Evolutionary conservation across 2,888 invertebrate species (phyloP).

Genomic region (Lottia scabra): DNA sequence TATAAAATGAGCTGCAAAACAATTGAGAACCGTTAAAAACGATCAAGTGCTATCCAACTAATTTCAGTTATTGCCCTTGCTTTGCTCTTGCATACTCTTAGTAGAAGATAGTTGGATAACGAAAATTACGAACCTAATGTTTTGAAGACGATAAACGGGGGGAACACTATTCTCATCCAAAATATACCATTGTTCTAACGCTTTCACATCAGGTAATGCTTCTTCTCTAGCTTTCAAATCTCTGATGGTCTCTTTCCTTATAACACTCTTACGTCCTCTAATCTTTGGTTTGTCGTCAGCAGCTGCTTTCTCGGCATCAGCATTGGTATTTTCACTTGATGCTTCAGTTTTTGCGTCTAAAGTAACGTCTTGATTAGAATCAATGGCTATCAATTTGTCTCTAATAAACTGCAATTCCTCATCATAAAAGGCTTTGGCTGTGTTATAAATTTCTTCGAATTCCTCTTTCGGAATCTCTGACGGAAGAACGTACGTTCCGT

Average conservation of each 20-base stretch:
- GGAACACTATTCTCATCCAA: constrained; percentile 65
- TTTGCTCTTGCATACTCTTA: too few species aligned
- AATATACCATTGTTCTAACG: constrained; percentile 68
- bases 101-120: too few species aligned
- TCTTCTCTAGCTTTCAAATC: constrained; percentile 44
- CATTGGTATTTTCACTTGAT: not conserved
- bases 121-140: constrained; percentile 55
- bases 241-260: constrained; percentile 32
- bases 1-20: constrained; percentile 44
- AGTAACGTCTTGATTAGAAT: constrained; percentile 24
- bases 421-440: constrained; percentile 28
- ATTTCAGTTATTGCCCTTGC: too few species aligned
- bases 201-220: constrained; percentile 59
- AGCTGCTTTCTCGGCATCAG: not conserved
- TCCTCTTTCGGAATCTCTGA: constrained; percentile 66
- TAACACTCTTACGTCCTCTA: constrained; percentile 2
- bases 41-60: too few species aligned
- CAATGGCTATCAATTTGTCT: constrained; percentile 35
- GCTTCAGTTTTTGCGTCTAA: constrained; percentile 11
- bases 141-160: constrained; percentile 54
- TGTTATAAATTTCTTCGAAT: constrained; percentile 53
- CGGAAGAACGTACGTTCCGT: constrained; percentile 68
- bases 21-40: too few species aligned
- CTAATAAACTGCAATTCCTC: constrained; percentile 33
- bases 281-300: not conserved